Percentiles rank a stretch among this genome's conserved stretches.
These are phyloP conservation scores for Rhinopithecus roxellana DNA, from an alignment of 2,113 vertebrate genomes.

Conservation along the genomic window DNA sequence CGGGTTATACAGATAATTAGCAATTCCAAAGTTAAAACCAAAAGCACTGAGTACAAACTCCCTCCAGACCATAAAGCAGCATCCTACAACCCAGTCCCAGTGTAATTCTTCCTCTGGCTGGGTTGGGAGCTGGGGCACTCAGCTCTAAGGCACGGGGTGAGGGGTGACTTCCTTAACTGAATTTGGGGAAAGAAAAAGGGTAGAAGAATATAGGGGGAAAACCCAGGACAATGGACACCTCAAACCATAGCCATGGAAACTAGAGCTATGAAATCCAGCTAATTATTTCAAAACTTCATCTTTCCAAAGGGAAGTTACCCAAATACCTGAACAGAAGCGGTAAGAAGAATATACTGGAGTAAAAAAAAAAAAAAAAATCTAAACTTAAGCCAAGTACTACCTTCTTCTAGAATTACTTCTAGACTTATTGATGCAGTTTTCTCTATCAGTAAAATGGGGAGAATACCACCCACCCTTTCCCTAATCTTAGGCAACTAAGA, in stretches of 20 bases:
- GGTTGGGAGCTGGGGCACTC: not conserved
- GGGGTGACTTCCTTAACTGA: not conserved
- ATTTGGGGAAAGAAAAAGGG: not conserved
- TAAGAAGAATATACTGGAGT: not conserved
- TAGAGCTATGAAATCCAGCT: not conserved
- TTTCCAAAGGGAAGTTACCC: constrained; percentile 1
- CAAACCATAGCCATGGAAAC: not conserved
- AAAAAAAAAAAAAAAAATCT: not conserved
- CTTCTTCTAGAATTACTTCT: not conserved
- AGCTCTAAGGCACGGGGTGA: not conserved
- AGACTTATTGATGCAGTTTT: not conserved
- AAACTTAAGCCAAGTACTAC: not conserved
- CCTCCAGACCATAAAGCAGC: not conserved
- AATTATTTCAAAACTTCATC: constrained; percentile 4
- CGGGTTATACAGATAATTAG: not conserved
- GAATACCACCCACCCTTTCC: not conserved
- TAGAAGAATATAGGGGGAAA: not conserved
- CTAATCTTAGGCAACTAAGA: not conserved
- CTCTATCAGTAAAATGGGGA: not conserved
- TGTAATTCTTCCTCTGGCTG: not conserved
- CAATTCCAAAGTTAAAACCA: not conserved
- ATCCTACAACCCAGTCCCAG: not conserved
- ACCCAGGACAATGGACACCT: not conserved
- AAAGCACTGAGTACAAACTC: not conserved
- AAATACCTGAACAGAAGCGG: not conserved